A percentile compares a stretch with the other conserved stretches of the same genome.
These are phyloP conservation scores for Cydia amplana DNA, from an alignment of 1,140 invertebrate species.

Conservation along the genomic window DNA sequence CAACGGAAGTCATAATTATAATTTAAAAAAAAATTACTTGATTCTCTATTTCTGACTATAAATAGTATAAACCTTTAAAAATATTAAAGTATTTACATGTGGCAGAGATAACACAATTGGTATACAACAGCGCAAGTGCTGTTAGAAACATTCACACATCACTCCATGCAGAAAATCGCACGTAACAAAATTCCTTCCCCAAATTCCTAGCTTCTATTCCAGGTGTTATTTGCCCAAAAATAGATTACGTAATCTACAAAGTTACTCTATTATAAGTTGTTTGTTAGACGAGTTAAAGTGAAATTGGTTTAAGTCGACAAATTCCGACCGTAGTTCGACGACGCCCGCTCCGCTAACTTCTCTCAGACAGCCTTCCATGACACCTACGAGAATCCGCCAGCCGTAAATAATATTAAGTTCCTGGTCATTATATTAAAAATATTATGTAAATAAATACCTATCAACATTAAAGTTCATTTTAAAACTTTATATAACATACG, in stretches of 20 bases:
- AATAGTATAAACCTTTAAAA: no score
- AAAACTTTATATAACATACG: conserved; percentile 41
- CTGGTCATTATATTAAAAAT: neutral
- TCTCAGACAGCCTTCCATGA: conserved; percentile 58
- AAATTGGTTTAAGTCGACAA: conserved; percentile 75
- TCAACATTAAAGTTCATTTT: conserved; percentile 6
- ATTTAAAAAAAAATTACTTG: no score
- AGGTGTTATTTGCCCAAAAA: conserved; percentile 53
- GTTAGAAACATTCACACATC: conserved; percentile 11
- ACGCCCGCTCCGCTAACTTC: conserved; percentile 60
- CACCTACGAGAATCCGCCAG: conserved; percentile 33
- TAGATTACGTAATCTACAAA: conserved; percentile 68
- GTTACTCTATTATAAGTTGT: conserved; percentile 77
- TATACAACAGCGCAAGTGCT: neutral
- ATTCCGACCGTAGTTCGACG: conserved; percentile 70
- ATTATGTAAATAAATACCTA: neutral
- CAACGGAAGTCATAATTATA: no score
- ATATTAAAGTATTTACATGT: no score
- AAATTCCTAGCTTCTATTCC: conserved; percentile 28
- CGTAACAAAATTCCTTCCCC: conserved; percentile 23
- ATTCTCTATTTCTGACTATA: no score
- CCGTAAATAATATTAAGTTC: conserved; percentile 14
- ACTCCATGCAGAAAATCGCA: conserved; percentile 24
- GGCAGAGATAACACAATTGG: no score
- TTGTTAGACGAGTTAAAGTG: conserved; percentile 63